These are phyloP conservation scores for Butorides virescens DNA, from an alignment of 2,113 vertebrate genomes.

Conservation along the genomic window DNA sequence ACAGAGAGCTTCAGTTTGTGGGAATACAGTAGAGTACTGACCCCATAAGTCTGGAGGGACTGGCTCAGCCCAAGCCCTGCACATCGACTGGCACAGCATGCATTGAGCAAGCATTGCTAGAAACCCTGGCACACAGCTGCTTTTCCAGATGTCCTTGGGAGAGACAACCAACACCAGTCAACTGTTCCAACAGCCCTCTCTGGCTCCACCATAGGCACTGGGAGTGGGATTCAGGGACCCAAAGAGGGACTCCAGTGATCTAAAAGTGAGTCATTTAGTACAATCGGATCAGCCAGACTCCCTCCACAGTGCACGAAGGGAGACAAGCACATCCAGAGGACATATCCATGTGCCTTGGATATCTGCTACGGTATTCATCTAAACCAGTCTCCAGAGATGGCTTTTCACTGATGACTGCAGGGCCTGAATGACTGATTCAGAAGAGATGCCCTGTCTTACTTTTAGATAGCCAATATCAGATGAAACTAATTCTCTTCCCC, in stretches of 20 bases:
- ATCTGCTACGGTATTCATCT: neutral
- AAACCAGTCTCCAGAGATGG: neutral
- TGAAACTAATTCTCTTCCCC: neutral
- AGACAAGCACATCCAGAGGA: neutral
- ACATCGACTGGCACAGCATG: rapidly evolving
- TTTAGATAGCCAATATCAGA: neutral
- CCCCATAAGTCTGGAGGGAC: neutral
- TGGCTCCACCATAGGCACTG: neutral
- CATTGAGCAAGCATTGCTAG: neutral
- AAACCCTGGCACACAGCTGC: neutral
- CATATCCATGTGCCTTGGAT: neutral
- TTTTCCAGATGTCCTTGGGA: neutral
- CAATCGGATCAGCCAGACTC: neutral
- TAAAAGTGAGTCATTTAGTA: neutral
- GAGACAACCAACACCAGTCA: neutral
- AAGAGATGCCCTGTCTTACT: neutral
- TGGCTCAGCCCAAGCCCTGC: neutral
- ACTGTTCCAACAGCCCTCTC: neutral
- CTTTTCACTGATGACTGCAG: neutral
- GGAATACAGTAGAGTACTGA: neutral
- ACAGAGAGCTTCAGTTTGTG: neutral
- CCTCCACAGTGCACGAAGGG: neutral
- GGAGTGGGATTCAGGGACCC: neutral
- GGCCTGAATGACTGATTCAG: neutral
- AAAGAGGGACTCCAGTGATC: neutral